phyloP scores from a whole-genome alignment of 2,113 vertebrate genomes.

The Equus quagga region DNA sequence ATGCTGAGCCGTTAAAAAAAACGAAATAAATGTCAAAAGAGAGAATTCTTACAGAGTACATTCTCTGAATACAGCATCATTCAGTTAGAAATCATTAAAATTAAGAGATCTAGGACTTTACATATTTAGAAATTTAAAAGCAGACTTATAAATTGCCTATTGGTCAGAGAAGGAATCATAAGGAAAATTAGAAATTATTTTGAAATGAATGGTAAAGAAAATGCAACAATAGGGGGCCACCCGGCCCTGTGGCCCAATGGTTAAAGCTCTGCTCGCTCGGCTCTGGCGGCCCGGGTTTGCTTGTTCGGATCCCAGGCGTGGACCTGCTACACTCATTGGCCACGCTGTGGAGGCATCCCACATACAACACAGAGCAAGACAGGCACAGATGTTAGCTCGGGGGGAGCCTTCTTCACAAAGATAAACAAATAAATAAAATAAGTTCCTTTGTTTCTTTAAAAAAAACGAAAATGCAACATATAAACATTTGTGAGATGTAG shows the following conservation, averaged over 20 bases:
- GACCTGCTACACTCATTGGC: too few species aligned
- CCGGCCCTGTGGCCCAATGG: too few species aligned
- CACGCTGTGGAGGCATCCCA: too few species aligned
- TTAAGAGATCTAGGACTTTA: not conserved
- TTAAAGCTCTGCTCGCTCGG: too few species aligned
- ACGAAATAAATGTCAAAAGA: not conserved
- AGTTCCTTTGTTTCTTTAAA: not conserved
- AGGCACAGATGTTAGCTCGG: too few species aligned
- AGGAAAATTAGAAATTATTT: not conserved
- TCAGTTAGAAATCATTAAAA: not conserved
- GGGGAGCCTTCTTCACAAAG: too few species aligned
- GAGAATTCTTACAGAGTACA: not conserved
- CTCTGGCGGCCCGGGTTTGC: too few species aligned
- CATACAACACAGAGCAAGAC: too few species aligned
- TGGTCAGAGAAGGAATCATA: not conserved
- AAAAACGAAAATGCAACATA: not conserved
- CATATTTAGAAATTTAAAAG: not conserved
- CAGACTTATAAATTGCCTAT: not conserved
- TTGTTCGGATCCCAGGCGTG: too few species aligned
- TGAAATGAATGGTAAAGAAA: not conserved
- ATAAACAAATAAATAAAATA: too few species aligned
- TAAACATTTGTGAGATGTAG: not conserved
- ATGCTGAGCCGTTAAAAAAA: too few species aligned
- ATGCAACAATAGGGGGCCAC: not conserved
- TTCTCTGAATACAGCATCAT: not conserved